Base-by-base conservation (phyloP, 1,140 invertebrate species). In the Diprion similis region DNA sequence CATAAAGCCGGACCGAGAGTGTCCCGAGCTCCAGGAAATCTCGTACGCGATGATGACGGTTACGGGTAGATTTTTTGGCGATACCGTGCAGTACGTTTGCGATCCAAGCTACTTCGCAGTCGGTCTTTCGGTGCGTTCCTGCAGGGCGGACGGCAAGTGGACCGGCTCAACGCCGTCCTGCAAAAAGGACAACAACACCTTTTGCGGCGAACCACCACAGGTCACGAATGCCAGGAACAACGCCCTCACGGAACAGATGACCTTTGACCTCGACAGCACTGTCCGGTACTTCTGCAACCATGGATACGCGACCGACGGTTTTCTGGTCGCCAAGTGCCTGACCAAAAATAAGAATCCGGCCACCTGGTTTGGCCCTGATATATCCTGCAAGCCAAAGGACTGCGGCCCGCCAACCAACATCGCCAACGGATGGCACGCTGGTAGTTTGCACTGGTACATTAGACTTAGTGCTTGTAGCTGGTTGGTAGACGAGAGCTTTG, bases 71-170 rank as follows among this genome's bases (percentile, higher is more conserved):
- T 88, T 94, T 3, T 96, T 96, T 81, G 93, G 93, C 1, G 91
- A 93, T 68, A 89, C 68, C 90, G 91, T 72, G 93, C 94, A 0
- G 8, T 97, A 96, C 85, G 91, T 91, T 7, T 97, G 96, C 86
- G 92, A 94, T 17, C 91, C 93, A 72, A 95, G 94, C 1, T 96
- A 92, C 85, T 93, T 94, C 81, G 91, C 98, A 24, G 94, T 96
- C 8, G 96, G 96, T 0, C 90, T 95, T 4, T 91, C 88, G 90
- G 96, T 86, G 76, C 86, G 96, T 70, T 91, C 93, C 46, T 98
- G 97, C 83, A 94, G 95, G 82, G 95, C 95, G 1, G 95, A 97
- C 82, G 94, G 95, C 10, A 91, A 92, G 69, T 98, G 96, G 96
- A 95, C 95, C 0, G 96, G 95, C 3, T 90, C 91, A 45, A 90